Conservation (phyloP, 2,888 invertebrate species). For the Trichogramma dendrolimi region DNA sequence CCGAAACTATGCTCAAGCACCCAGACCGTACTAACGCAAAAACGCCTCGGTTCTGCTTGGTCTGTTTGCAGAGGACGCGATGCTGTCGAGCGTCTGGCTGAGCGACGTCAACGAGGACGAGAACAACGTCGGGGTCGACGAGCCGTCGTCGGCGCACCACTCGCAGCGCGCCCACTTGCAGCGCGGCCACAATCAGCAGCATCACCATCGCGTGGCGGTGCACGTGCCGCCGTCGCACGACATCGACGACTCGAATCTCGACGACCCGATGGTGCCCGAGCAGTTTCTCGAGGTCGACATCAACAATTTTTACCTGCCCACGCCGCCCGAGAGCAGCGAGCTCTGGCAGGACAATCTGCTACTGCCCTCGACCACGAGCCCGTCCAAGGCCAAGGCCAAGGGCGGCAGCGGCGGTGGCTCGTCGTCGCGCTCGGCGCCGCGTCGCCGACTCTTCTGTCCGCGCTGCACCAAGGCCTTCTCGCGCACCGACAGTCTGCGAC, state of each 20-base stretch:
- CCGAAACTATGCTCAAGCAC: background rate
- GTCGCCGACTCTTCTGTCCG: conserved; percentile 23
- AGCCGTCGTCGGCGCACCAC: background rate
- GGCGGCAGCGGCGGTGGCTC: background rate
- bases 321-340: conserved; percentile 27
- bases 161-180: background rate
- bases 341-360: conserved; percentile 25
- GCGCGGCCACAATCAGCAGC: background rate
- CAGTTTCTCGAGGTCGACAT: conserved; percentile 29
- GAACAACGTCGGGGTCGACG: conserved; percentile 3
- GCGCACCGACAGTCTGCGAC: conserved; percentile 41
- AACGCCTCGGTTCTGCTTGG: conserved; percentile 11
- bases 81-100: conserved; percentile 27
- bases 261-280: conserved; percentile 23
- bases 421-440: background rate
- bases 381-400: background rate
- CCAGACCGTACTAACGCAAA: background rate
- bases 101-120: conserved; percentile 16
- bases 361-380: background rate
- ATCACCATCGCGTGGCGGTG: no score
- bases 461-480: conserved; percentile 41
- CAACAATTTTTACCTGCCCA: conserved; percentile 25
- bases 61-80: conserved; percentile 26
- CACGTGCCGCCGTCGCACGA: background rate
- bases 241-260: conserved; percentile 1